Conservation (phyloP, 2,113 vertebrate genomes). For the Glaucomys volans region DNA sequence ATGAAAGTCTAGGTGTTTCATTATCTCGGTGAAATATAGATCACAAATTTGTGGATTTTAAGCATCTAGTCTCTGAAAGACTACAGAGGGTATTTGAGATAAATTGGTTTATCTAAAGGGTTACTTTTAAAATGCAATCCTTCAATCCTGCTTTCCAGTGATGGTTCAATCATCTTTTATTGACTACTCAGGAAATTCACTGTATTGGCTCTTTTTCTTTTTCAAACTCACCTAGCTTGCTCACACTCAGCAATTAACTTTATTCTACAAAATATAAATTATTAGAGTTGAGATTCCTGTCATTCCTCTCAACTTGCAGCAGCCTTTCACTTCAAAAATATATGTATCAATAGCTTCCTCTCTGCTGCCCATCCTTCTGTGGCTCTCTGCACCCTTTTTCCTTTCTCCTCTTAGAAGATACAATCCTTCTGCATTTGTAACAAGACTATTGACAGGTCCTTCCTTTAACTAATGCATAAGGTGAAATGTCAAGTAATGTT, state of each 20-base stretch:
- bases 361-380: background rate
- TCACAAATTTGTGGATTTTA: background rate
- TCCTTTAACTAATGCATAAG: background rate
- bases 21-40: background rate
- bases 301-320: background rate
- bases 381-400: background rate
- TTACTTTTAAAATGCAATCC: background rate
- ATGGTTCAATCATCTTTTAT: background rate
- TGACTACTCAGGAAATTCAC: background rate
- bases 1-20: background rate
- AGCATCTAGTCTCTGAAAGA: background rate
- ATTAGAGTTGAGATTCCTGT: background rate
- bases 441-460: background rate
- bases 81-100: background rate
- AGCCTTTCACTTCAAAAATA: background rate
- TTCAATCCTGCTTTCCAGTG: background rate
- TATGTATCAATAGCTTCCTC: background rate
- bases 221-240: background rate
- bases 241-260: background rate
- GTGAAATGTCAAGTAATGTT: slow-evolving; percentile 1
- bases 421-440: background rate
- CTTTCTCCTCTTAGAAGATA: background rate
- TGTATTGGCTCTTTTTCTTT: background rate
- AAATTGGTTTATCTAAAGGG: background rate
- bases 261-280: background rate